Evolutionary conservation across 2,113 vertebrate species (phyloP), one percentile per base, ranked within the genome.

Genomic region (Ochotona curzoniae): DNA sequence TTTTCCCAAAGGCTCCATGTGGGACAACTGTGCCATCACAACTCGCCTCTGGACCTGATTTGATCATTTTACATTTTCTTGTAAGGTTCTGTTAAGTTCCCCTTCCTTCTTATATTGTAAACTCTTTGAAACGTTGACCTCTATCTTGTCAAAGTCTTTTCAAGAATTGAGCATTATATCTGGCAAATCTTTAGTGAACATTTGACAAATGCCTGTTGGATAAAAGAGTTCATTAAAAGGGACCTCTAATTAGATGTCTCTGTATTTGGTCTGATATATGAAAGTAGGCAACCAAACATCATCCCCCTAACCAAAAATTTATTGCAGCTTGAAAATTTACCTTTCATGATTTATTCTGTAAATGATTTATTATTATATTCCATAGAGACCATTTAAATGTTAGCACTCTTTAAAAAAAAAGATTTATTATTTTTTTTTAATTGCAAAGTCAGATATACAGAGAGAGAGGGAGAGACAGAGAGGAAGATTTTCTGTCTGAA

Each of bases 281-380:
- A 70, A 78, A 89, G 9, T 71, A 25, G 30, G 32, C 74, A 80
- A 13, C 61, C 23, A 96, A 70, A 61, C 2, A 14, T 74, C 21
- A 28, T 30, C 57, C 13, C 1, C 17, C 13, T 35, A 0, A 57
- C 21, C 63, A 28, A 74, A 51, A 38, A 69, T 30, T 25, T 30
- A 64, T 12, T 81, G 10, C 91, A 78, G 57, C 54, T 32, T 82
- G 57, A 95, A 85, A 93, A 81, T 54, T 21, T 78, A 30, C 9
- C n/a, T 60, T 47, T 85, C 28, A 83, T 73, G 61, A 91, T 86
- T 76, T 83, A 83, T 89, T 89, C n/a, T 7, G 4, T 90, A 92
- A 70, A 85, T 85, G 47, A 57, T 76, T 83, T 74, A 87, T 75
- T 90, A 23, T 2, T 35, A 92, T 71, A 60, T 54, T 69, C 8